Base-by-base conservation (phyloP, 2,888 invertebrate species). In the Cephalotes varians region DNA sequence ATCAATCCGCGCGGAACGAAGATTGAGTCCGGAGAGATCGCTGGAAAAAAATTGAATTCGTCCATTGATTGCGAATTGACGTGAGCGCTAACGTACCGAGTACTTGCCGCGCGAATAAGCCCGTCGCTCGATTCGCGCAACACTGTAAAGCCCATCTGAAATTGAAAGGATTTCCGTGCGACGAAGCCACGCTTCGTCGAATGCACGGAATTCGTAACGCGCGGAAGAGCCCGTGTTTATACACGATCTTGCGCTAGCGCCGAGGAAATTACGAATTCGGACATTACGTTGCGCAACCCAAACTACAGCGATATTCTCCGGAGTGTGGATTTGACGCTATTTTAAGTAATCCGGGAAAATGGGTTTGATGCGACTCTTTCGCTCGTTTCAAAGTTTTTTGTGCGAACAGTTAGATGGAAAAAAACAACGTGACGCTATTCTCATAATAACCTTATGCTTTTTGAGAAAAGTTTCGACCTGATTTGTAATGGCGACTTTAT, bases 21-120 rank as follows among this genome's bases (percentile, higher is more conserved):
- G 47, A 77, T 71, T 71, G 64, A 74, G 64, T 56, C 65, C 18
- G 47, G 18, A 34, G 44, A 44, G 77, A 44, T 56, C 25, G 56
- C 0, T 18, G 58, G 72, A 56, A 82, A 71, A 87, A 87, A 89
- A 89, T 85, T 85, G 83, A 87, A 88, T 83, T 83, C 76, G 77
- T 60, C 65, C 83, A 82, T 83, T 87, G 77, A 77, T 77, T 77
- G 77, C 77, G 44, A 77, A 79, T 79, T 71, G 77, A 79, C 77
- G 77, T 69, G 77, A 21, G 71, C 71, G 71, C 77, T 77, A 77
- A 77, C 77, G 77, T 77, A 71, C 56, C 77, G 77, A 40, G 77
- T 56, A 71, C 77, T 79, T 79, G 56, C 44, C 77, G 44, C 71
- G 77, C 77, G 77, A 79, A 71, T 77, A 77, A 77, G 69, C 77